Percentiles rank a stretch among this genome's conserved stretches.
Conservation (phyloP, 2,888 invertebrate genomes). For the Capitulum mitella region DNA sequence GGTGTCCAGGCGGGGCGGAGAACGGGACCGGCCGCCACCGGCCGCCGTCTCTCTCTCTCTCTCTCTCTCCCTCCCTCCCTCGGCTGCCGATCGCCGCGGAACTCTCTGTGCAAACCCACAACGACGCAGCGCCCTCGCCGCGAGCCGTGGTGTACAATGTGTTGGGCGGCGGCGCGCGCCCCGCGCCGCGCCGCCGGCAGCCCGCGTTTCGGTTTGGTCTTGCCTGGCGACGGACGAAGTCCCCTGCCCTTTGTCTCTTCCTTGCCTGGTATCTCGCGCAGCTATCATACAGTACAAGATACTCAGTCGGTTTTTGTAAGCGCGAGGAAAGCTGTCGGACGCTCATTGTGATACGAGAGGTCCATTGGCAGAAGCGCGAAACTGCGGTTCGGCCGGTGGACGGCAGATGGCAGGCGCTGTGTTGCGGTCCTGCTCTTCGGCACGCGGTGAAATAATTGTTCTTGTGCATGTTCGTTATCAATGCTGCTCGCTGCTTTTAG, state of each 20-base stretch:
- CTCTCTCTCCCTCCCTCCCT: too few species aligned
- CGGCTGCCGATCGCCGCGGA: too few species aligned
- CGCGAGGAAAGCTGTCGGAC: slow-evolving; percentile 11
- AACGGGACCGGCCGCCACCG: too few species aligned
- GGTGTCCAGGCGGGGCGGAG: too few species aligned
- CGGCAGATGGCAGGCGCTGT: slow-evolving; percentile 19
- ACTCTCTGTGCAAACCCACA: too few species aligned
- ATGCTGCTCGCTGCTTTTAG: slow-evolving; percentile 23
- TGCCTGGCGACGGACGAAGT: neutral
- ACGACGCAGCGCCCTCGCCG: neutral
- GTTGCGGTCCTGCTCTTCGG: slow-evolving; percentile 15
- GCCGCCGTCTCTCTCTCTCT: neutral
- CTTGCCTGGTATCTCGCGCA: slow-evolving; percentile 2
- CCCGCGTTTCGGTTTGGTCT: neutral
- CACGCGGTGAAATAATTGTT: slow-evolving; percentile 21
- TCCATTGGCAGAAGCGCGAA: neutral
- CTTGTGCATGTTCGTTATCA: slow-evolving; percentile 23
- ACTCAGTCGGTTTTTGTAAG: slow-evolving; percentile 24
- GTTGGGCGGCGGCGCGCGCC: neutral
- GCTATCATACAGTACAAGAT: slow-evolving; percentile 22
- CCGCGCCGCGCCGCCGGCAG: neutral
- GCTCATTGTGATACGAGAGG: slow-evolving; percentile 23
- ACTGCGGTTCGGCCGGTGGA: neutral
- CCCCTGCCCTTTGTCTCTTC: neutral
- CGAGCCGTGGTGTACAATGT: neutral